These are phyloP conservation scores for Sphaeramia orbicularis DNA, from an alignment of 2,797 vertebrate species.

Conservation along the genomic window DNA sequence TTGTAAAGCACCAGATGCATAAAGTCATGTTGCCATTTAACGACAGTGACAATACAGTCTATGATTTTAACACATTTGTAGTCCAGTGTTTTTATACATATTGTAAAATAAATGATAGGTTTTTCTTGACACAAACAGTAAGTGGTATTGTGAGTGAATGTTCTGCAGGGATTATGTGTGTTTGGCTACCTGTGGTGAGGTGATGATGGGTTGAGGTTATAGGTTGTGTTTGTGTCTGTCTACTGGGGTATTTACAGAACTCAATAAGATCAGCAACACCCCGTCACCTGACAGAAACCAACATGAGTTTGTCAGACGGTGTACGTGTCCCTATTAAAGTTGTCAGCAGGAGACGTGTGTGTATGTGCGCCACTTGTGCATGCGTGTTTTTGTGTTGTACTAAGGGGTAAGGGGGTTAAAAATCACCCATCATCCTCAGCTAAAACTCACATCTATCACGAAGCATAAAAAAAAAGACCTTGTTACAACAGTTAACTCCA, in stretches of 20 bases:
- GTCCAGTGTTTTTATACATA: too few species aligned
- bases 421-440: constrained; percentile 44
- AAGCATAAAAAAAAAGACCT: constrained; percentile 59
- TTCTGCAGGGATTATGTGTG: constrained; percentile 14
- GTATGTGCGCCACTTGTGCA: constrained; percentile 4
- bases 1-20: not conserved
- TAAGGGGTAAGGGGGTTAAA: constrained; percentile 53
- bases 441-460: constrained; percentile 50
- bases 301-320: constrained; percentile 54
- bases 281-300: constrained; percentile 44
- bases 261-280: constrained; percentile 53
- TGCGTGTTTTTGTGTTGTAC: constrained; percentile 19
- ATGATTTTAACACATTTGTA: too few species aligned
- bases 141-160: not conserved
- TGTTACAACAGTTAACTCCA: constrained; percentile 77
- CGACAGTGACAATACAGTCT: constrained; percentile 38
- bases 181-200: constrained; percentile 30
- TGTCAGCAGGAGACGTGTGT: constrained; percentile 49
- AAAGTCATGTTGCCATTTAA: constrained; percentile 57
- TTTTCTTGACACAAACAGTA: too few species aligned
- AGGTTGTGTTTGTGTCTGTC: constrained; percentile 67
- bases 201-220: constrained; percentile 48
- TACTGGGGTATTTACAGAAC: constrained; percentile 58
- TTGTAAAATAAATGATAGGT: not conserved
- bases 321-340: constrained; percentile 46